Evolutionary conservation across 1,140 invertebrate species (phyloP), one percentile per base, ranked within the genome.

Genomic region (Acromyrmex heyeri): DNA sequence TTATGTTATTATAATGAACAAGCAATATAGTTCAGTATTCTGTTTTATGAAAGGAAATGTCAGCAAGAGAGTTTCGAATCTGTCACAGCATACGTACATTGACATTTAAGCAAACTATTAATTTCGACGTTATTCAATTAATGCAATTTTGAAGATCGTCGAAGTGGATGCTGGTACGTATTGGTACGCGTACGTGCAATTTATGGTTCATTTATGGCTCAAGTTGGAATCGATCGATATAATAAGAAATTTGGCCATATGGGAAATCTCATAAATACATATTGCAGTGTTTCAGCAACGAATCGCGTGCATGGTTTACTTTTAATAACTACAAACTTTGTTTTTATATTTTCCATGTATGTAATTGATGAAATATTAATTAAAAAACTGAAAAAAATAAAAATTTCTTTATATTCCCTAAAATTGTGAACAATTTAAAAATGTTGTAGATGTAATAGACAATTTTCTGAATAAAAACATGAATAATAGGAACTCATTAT

Each of bases 191-290:
- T 61, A 14, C n/a, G 72, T 55, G 38, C 85, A 44, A 89, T 88
- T 91, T 88, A 91, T 65, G 55, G 64, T 50, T 62, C 38, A 34
- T 85, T 44, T 44, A 44, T 44, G 10, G 8, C 38, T 44, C 38
- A 55, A 85, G 86, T 91, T 81, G 50, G 62, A 86, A 89, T 88
- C 65, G 79, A 89, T 91, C 85, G 86, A 76, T 85, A 62, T 86
- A 90, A 92, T 91, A 81, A 83, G 86, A 89, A 86, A 90, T 92
- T 92, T 91, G 83, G 65, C 59, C 79, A 82, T 88, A 86, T 86
- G 48, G 18, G 77, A 92, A 92, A 89, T 90, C 87, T 69, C 85
- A 72, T 88, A 90, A 91, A 91, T 90, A 90, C 79, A 82, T 75
- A 83, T 57, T 73, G 76, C 64, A 53, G 14, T 57, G 16, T 59